Conservation (phyloP, 2,113 vertebrate genomes). For the Marcusenius ussheri region DNA sequence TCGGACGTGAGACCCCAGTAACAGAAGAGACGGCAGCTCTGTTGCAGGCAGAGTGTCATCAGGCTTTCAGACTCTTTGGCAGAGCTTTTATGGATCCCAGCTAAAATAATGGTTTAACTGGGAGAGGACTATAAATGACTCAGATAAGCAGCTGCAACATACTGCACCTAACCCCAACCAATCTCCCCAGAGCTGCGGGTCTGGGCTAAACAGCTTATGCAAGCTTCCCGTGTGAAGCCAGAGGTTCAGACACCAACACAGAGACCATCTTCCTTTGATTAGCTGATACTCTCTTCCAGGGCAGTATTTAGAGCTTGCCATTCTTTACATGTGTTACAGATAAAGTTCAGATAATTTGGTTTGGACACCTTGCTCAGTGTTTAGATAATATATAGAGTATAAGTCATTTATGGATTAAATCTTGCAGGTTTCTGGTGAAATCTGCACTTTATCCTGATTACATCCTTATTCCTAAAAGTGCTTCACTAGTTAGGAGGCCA, state of each 20-base stretch:
- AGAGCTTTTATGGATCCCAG: neutral
- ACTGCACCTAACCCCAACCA: neutral
- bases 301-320: neutral
- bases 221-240: neutral
- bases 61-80: neutral
- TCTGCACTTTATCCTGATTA: neutral
- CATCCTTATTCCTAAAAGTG: neutral
- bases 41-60: neutral
- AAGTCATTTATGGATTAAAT: neutral
- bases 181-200: neutral
- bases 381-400: neutral
- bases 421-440: neutral
- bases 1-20: neutral
- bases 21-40: neutral
- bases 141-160: neutral
- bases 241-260: neutral
- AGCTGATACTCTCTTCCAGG: neutral
- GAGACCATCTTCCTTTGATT: neutral
- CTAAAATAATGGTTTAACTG: neutral
- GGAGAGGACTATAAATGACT: neutral
- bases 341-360: neutral
- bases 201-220: neutral
- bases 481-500: neutral
- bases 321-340: neutral
- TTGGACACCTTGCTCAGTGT: neutral